Evolutionary conservation across 2,113 vertebrate genomes (phyloP).

Genomic region (Poeciliopsis turrubarensis): DNA sequence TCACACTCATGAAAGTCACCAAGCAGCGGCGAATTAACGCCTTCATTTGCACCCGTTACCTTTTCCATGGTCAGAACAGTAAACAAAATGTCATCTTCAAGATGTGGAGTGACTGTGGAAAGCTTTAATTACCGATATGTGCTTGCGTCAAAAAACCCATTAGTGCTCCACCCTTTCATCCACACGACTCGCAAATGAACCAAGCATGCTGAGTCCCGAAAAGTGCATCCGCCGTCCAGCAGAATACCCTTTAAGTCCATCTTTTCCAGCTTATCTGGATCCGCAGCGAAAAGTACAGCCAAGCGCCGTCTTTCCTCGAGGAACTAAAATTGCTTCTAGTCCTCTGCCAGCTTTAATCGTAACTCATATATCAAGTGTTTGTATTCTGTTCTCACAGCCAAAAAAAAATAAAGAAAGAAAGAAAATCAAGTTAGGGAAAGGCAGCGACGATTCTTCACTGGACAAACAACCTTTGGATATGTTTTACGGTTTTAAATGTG

Average conservation of each 20-base stretch:
- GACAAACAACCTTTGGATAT: slow-evolving; percentile 17
- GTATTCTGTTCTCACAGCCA: slow-evolving; percentile 12
- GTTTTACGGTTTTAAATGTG: slow-evolving; percentile 18
- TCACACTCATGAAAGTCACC: slow-evolving; percentile 16
- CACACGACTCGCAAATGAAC: slow-evolving; percentile 20
- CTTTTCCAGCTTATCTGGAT: slow-evolving; percentile 33
- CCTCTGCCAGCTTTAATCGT: slow-evolving; percentile 30
- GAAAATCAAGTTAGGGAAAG: slow-evolving; percentile 36
- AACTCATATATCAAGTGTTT: slow-evolving; percentile 26
- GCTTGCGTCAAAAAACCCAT: slow-evolving; percentile 25
- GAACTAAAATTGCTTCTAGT: slow-evolving; percentile 25
- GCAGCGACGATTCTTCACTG: slow-evolving; percentile 4
- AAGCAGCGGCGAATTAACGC: slow-evolving; percentile 13
- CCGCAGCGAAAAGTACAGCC: slow-evolving; percentile 30
- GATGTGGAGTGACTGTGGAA: slow-evolving; percentile 16
- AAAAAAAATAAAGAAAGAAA: too few relatives aligned
- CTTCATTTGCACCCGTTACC: background rate
- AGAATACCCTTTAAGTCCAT: slow-evolving; percentile 14
- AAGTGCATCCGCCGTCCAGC: slow-evolving; percentile 16
- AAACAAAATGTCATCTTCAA: background rate
- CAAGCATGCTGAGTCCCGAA: slow-evolving; percentile 16
- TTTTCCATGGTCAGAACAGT: background rate
- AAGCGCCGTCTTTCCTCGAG: slow-evolving; percentile 10
- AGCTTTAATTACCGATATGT: slow-evolving; percentile 13
- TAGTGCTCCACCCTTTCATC: slow-evolving; percentile 5